Base-by-base conservation (phyloP, 2,113 vertebrate species). In the Rhinopomastus cyanomelas region DNA sequence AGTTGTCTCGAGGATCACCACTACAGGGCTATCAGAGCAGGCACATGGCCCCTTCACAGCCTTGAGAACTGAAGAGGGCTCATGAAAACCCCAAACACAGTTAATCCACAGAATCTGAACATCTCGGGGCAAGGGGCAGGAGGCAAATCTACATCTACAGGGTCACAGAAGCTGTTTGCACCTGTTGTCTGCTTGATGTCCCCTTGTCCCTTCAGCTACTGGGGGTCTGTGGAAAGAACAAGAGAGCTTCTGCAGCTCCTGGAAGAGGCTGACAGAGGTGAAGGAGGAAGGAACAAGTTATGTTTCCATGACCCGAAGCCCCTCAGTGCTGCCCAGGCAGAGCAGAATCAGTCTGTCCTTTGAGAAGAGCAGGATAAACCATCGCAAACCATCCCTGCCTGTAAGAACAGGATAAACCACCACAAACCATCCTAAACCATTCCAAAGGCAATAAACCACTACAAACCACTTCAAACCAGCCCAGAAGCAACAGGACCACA, bases 11-110 rank as follows among this genome's bases (percentile, higher is more conserved):
- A 53, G 44, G 44, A 85, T 61, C 75, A 72, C 87, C 73, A 46
- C 26, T 56, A 32, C 44, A 74, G 56, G 55, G 88, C 56, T 14
- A n/a, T 11, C 36, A 44, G 77, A 74, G 37, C 0, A 42, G 0
- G 56, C 52, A 66, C 0, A 0, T 25, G 85, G 48, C 9, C 30
- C 22, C 29, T n/a, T 69, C 13, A 3, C 12, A 37, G 29, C 32
- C 85, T 71, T 67, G 57, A 64, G 39, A 67, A 52, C 60, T n/a
- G 42, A 67, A 48, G 19, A 56, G 53, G 59, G n/a, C 14, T 61
- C 44, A 25, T 69, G 77, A 60, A 2, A 1, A 56, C 16, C 37
- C 23, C 61, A 66, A 55, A 76, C 0, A 0, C 3, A 69, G 19
- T 75, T 66, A 59, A 34, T 64, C 15, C 52, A 78, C 29, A 87